Evolutionary conservation across 2,113 vertebrate genomes (phyloP).

Genomic region (Zeus faber): DNA sequence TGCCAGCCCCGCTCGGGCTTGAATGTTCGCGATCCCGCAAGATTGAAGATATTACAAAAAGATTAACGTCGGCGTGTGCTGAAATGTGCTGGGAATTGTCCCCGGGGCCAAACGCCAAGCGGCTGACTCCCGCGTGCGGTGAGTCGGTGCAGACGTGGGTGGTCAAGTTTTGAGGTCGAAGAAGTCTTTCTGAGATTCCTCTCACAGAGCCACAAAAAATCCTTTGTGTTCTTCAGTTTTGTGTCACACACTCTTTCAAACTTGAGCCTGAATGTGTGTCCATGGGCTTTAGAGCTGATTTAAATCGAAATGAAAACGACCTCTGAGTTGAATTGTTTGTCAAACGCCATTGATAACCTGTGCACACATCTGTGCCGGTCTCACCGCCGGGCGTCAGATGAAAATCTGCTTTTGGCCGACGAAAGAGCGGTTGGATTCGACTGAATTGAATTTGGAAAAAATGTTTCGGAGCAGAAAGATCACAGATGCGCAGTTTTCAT

Average conservation of each 20-base stretch:
- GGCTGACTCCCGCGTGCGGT: too few relatives aligned
- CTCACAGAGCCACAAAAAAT: too few relatives aligned
- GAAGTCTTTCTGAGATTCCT: too few relatives aligned
- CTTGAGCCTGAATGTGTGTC: not conserved
- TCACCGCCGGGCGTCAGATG: constrained; percentile 14
- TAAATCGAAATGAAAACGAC: constrained; percentile 14
- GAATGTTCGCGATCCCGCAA: constrained; percentile 15
- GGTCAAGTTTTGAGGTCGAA: too few relatives aligned
- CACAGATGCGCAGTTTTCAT: too few relatives aligned
- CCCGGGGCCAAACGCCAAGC: too few relatives aligned
- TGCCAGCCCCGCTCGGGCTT: constrained; percentile 13
- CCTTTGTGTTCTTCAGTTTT: not conserved
- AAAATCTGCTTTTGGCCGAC: not conserved
- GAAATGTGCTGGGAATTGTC: not conserved
- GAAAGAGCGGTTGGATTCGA: too few relatives aligned
- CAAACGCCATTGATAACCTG: constrained; percentile 24
- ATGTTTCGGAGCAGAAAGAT: too few relatives aligned
- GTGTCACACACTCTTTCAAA: not conserved
- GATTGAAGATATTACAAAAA: constrained; percentile 49
- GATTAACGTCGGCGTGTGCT: constrained; percentile 33
- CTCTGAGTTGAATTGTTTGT: constrained; percentile 12
- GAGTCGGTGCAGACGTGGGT: too few relatives aligned
- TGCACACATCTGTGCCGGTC: constrained; percentile 33
- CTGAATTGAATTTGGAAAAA: too few relatives aligned
- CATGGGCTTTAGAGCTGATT: constrained; percentile 13